phyloP scores from a whole-genome alignment of 2,888 invertebrate genomes.

The Alloplasta piceator region DNA sequence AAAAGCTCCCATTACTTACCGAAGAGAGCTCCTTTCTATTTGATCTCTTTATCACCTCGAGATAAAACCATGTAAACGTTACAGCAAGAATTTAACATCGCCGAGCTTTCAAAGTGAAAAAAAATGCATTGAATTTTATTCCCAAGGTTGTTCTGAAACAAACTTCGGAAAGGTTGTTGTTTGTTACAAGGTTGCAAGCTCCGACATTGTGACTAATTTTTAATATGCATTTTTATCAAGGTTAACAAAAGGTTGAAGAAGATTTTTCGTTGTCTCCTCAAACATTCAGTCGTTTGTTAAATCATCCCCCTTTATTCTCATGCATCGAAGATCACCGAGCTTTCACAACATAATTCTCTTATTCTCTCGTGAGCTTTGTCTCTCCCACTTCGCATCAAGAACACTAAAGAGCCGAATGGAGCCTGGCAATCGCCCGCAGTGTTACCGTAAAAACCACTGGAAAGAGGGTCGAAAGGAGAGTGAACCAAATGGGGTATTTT shows the following conservation, averaged over 20 bases:
- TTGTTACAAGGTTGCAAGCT: too few relatives aligned
- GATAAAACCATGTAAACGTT: too few relatives aligned
- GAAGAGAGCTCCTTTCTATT: neutral
- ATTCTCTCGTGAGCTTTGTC: neutral
- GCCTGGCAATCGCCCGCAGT: slow-evolving; percentile 22
- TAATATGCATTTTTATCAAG: too few relatives aligned
- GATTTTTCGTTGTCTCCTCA: too few relatives aligned
- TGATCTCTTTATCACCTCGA: neutral
- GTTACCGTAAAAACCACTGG: slow-evolving; percentile 22
- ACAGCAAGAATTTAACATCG: too few relatives aligned
- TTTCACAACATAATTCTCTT: slow-evolving; percentile 25
- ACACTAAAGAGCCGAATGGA: slow-evolving; percentile 18
- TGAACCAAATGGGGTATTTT: slow-evolving; percentile 27
- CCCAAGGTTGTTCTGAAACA: too few relatives aligned
- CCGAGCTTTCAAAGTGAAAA: too few relatives aligned
- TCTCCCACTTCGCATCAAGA: neutral
- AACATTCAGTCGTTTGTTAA: neutral
- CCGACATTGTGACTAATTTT: too few relatives aligned
- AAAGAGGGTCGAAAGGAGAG: slow-evolving; percentile 4
- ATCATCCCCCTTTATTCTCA: slow-evolving; percentile 1
- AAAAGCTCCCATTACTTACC: neutral
- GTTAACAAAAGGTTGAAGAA: too few relatives aligned
- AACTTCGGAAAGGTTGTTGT: too few relatives aligned
- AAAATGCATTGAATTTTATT: too few relatives aligned
- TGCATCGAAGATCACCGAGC: neutral